Evolutionary conservation across 2,888 invertebrate genomes (phyloP).

Genomic region (Microplitis deprimator): DNA sequence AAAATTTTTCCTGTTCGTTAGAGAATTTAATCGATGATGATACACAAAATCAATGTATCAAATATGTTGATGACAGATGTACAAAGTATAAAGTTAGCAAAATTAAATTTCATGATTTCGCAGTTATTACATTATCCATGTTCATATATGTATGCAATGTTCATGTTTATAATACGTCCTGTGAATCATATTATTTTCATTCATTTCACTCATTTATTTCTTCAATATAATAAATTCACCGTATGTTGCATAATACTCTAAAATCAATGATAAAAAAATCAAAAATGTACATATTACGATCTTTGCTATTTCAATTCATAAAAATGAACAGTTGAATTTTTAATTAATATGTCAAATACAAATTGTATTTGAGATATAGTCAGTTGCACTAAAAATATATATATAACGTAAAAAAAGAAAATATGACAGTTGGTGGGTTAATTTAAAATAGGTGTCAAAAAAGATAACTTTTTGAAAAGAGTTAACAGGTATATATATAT

Average conservation of each 20-base stretch:
- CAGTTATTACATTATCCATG: constrained; percentile 35
- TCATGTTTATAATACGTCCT: neutral
- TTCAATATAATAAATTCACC: neutral
- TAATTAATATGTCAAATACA: too few species aligned
- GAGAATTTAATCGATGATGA: constrained; percentile 18
- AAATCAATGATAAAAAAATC: too few species aligned
- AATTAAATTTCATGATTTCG: constrained; percentile 51
- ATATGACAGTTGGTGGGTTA: neutral
- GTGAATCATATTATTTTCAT: constrained; percentile 16
- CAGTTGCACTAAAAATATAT: neutral
- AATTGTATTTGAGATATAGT: neutral
- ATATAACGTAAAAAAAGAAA: neutral
- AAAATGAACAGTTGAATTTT: too few species aligned
- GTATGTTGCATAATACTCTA: too few species aligned
- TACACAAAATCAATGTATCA: neutral
- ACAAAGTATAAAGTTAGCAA: constrained; percentile 36
- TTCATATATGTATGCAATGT: neutral
- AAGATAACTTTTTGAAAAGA: constrained; percentile 7
- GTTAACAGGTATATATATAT: constrained; percentile 3
- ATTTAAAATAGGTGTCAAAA: constrained; percentile 13
- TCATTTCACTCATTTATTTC: constrained; percentile 8
- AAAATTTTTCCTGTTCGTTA: constrained; percentile 21
- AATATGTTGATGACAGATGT: constrained; percentile 43
- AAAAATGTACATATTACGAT: too few species aligned
- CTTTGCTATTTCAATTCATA: too few species aligned